These are phyloP conservation scores for Osmoderma eremita DNA, from an alignment of 2,888 invertebrate genomes.

Conservation along the genomic window DNA sequence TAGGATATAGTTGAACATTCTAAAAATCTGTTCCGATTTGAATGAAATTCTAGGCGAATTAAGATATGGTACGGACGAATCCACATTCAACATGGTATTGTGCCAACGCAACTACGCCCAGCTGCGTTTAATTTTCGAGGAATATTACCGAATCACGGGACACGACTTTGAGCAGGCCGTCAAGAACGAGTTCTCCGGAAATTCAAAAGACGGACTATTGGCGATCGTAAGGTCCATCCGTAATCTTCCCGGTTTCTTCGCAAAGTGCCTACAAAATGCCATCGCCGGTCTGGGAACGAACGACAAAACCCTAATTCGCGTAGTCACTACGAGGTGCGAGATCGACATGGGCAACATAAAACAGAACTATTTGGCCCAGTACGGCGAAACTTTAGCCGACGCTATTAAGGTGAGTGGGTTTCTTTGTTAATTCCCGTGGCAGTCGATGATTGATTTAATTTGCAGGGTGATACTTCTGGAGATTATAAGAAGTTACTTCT, in stretches of 20 bases:
- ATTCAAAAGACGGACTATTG: constrained; percentile 79
- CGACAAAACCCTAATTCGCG: constrained; percentile 84
- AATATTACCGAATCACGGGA: constrained; percentile 79
- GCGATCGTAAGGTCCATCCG: constrained; percentile 84
- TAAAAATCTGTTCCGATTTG: too few species aligned
- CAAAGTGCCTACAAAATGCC: constrained; percentile 84
- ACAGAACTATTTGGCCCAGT: constrained; percentile 77
- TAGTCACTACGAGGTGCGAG: constrained; percentile 85
- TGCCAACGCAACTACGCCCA: constrained; percentile 81
- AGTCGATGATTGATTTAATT: constrained; percentile 50
- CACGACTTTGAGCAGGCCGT: constrained; percentile 83
- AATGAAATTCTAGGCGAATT: constrained; percentile 64
- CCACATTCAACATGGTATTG: constrained; percentile 84
- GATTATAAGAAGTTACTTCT: constrained; percentile 87
- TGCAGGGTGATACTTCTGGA: constrained; percentile 85
- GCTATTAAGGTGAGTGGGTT: constrained; percentile 76
- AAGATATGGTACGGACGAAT: constrained; percentile 84
- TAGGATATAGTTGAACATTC: too few species aligned
- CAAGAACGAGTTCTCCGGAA: constrained; percentile 86
- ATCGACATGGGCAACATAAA: constrained; percentile 89
- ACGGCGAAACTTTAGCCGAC: constrained; percentile 80
- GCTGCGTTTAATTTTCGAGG: constrained; percentile 66
- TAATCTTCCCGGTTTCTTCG: constrained; percentile 85
- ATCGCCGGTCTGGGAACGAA: constrained; percentile 93
- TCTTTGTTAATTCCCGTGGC: not conserved